Conservation (phyloP, 2,888 invertebrate genomes). For the Notodromas monacha region DNA sequence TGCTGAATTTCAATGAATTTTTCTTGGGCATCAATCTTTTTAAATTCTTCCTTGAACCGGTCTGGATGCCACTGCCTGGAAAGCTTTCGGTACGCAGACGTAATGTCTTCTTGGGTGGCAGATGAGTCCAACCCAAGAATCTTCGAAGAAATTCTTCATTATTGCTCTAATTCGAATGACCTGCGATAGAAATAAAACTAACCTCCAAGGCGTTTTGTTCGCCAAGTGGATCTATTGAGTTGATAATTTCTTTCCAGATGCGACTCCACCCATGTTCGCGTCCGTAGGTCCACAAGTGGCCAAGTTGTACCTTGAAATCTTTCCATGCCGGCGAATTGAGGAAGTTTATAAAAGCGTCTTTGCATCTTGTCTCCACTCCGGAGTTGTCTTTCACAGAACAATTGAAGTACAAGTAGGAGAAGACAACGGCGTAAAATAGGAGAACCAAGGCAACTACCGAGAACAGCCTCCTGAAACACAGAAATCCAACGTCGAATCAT, state of each 20-base stretch:
- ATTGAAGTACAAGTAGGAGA: constrained; percentile 51
- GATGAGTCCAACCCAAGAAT: constrained; percentile 39
- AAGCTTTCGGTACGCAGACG: constrained; percentile 39
- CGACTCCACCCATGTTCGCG: constrained; percentile 58
- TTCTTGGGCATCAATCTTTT: constrained; percentile 37
- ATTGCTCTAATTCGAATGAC: too few species aligned
- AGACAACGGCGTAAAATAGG: constrained; percentile 35
- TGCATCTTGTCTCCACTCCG: constrained; percentile 53
- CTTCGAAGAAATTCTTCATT: constrained; percentile 16
- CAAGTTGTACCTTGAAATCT: constrained; percentile 25
- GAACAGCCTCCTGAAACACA: constrained; percentile 25
- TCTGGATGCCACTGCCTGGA: constrained; percentile 70
- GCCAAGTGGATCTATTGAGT: constrained; percentile 57
- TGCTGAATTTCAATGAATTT: constrained; percentile 71
- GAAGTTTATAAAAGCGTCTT: constrained; percentile 60
- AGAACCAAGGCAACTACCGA: constrained; percentile 27
- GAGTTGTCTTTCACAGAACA: constrained; percentile 43
- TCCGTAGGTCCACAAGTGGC: constrained; percentile 15
- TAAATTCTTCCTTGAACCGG: constrained; percentile 36
- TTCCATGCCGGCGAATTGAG: constrained; percentile 56
- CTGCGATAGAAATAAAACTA: constrained; percentile 8
- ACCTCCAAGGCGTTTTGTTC: constrained; percentile 62
- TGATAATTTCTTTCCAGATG: constrained; percentile 52
- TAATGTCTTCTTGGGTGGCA: constrained; percentile 53
- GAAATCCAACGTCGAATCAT: too few species aligned